Evolutionary conservation across 2,113 vertebrate species (phyloP), one percentile per base, ranked within the genome.

Genomic region (Malurus alboscapulatus): DNA sequence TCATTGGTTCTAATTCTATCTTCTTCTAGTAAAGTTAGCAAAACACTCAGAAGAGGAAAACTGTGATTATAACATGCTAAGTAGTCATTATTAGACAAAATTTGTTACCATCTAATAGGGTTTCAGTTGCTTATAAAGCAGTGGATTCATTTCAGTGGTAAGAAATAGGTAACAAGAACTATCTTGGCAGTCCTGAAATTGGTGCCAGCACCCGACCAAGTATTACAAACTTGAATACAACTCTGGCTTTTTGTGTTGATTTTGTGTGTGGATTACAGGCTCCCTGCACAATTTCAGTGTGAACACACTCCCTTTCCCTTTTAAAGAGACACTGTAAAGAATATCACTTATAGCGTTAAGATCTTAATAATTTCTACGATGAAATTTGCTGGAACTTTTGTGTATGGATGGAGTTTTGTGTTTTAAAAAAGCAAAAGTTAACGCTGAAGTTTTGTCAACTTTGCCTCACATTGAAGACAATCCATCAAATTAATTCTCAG

Each of bases 281-380:
- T 36, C 32, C 14, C 27, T 54, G 14, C 36, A 50, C 5, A 36
- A 7, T 36, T 58, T 58, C 47, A 42, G 4, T 12, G 34, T 54
- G 36, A 32, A n/a, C 34, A 40, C 53, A 38, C 7, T 11, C 22
- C 11, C 5, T 18, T 63, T 78, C 10, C 18, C 17, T 57, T 57
- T 51, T 25, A 25, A 85, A 71, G 24, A 18, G 14, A 47, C 67
- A 45, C 4, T 55, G 3, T 42, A 82, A 68, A 74, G 12, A 66
- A 2, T 0, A 0, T 12, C 12, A 2, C 44, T 81, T 38, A 45
- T 24, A 53, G 4, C 19, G 72, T 19, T 27, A 57, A 75, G 36
- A 13, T 36, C n/a, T 40, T 63, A 44, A 20, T 27, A 10, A 55
- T 34, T 54, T 74, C 7, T 47, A 14, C 8, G 54, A 50, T 12